Conservation (phyloP, 2,797 vertebrate species). For the Intellagama lesueurii region DNA sequence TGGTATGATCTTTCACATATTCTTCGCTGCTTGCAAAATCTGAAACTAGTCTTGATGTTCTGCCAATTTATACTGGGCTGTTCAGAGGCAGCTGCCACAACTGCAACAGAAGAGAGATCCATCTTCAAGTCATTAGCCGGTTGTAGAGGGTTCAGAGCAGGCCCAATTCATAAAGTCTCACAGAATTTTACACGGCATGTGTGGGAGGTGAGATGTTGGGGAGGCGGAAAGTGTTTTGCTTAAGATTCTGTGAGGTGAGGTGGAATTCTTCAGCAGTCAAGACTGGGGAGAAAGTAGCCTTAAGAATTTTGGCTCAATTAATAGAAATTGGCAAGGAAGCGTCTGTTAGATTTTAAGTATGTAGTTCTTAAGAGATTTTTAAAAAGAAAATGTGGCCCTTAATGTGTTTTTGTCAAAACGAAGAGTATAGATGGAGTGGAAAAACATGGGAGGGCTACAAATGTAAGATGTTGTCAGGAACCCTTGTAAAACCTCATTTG, state of each 20-base stretch:
- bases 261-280: not conserved
- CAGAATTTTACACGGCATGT: not conserved
- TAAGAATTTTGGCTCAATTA: not conserved
- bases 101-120: not conserved
- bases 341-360: not conserved
- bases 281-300: not conserved
- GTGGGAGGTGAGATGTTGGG: not conserved
- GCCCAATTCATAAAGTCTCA: not conserved
- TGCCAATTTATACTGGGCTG: not conserved
- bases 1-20: not conserved
- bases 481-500: no score
- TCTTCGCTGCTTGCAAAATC: slow-evolving; percentile 6
- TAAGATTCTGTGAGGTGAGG: not conserved
- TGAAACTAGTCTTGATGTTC: not conserved
- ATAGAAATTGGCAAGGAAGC: not conserved
- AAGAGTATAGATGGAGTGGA: no score
- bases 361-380: no score
- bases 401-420: no score
- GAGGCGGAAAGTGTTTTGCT: not conserved
- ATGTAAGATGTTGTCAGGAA: no score
- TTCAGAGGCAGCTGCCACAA: not conserved
- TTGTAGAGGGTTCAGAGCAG: not conserved
- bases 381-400: no score
- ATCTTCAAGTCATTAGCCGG: not conserved
- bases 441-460: no score